Evolutionary conservation across 2,113 vertebrate species (phyloP).

Genomic region (Zosterops japonicus): DNA sequence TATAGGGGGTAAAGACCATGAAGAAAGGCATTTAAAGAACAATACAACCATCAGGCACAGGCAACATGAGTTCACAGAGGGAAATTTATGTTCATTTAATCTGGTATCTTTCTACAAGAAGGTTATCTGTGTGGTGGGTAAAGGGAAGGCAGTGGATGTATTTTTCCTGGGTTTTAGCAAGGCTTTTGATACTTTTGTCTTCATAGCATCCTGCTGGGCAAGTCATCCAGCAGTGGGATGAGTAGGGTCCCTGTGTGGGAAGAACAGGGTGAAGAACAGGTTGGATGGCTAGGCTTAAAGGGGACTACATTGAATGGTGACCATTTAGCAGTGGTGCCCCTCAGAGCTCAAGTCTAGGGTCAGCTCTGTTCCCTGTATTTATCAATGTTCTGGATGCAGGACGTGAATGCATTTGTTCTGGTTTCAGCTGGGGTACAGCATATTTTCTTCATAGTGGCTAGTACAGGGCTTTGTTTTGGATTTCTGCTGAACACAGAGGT

Average conservation of each 20-base stretch:
- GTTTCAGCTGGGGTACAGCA: background rate
- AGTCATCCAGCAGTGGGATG: background rate
- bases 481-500: background rate
- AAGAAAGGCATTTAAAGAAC: background rate
- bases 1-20: background rate
- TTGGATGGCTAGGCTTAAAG: background rate
- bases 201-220: background rate
- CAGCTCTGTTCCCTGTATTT: background rate
- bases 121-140: background rate
- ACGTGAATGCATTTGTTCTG: background rate
- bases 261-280: background rate
- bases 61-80: background rate
- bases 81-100: background rate
- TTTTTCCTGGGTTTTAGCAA: background rate
- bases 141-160: background rate
- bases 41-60: background rate
- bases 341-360: background rate
- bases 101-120: background rate
- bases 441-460: background rate
- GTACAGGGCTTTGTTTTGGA: background rate
- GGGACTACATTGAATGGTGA: background rate
- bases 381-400: background rate
- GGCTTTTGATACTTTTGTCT: background rate
- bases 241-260: fast-evolving
- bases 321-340: background rate